These are phyloP conservation scores for Raja brachyura DNA, from an alignment of 2,113 vertebrate genomes.

Conservation along the genomic window DNA sequence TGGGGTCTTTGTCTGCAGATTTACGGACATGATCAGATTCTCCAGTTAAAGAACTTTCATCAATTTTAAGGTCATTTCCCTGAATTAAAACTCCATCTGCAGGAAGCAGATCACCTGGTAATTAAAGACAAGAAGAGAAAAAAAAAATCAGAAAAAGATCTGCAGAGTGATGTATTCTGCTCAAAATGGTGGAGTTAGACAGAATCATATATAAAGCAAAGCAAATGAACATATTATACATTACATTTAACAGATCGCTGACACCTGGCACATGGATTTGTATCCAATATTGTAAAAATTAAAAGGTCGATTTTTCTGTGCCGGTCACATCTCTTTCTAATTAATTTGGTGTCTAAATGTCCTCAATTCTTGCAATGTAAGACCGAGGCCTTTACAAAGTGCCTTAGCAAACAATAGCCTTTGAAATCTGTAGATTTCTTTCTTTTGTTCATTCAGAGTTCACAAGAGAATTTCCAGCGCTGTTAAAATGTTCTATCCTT, in stretches of 20 bases:
- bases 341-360: background rate
- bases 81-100: conserved; percentile 91
- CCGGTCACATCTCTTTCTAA: background rate
- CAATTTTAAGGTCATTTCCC: conserved; percentile 95
- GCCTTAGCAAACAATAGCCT: background rate
- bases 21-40: conserved; percentile 97
- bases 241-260: background rate
- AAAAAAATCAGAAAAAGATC: background rate
- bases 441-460: background rate
- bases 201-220: background rate
- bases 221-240: background rate
- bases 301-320: background rate
- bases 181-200: background rate
- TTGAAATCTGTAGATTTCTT: background rate
- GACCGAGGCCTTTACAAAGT: background rate
- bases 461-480: background rate
- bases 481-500: background rate
- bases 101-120: conserved; percentile 86
- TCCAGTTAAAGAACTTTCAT: conserved; percentile 93
- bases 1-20: conserved; percentile 86
- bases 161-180: background rate
- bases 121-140: conserved; percentile 17
- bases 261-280: background rate
- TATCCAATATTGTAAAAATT: background rate
- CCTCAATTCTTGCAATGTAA: background rate